A percentile compares a stretch with the other conserved stretches of the same genome.
Conservation (phyloP, 2,888 invertebrate genomes). For the Hyposoter didymator region DNA sequence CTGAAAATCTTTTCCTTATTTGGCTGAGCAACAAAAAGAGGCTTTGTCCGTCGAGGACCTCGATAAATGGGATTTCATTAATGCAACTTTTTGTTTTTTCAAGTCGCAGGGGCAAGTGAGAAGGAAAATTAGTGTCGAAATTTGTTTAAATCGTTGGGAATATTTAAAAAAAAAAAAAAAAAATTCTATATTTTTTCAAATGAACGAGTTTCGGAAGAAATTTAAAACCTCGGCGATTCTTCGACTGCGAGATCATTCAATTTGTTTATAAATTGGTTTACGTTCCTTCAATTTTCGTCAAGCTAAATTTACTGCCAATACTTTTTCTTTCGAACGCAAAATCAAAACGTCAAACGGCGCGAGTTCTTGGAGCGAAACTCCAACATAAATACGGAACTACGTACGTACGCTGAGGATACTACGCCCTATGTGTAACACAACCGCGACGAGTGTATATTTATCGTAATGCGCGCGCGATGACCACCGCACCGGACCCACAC, state of each 20-base stretch:
- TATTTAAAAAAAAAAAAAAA: neutral
- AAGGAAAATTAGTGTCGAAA: neutral
- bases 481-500: slow-evolving; percentile 15
- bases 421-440: neutral
- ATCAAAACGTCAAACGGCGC: slow-evolving; percentile 32
- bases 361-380: slow-evolving; percentile 37
- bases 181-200: neutral
- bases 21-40: neutral
- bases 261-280: neutral
- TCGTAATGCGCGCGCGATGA: slow-evolving; percentile 10
- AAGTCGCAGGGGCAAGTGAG: neutral
- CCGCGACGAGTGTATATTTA: slow-evolving; percentile 7
- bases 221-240: neutral
- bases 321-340: slow-evolving; percentile 19
- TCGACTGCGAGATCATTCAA: neutral
- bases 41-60: too few relatives aligned
- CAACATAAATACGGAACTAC: slow-evolving; percentile 23
- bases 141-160: neutral
- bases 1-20: neutral
- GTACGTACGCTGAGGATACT: slow-evolving; percentile 27
- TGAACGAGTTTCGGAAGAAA: neutral
- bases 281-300: neutral
- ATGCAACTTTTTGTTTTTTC: neutral
- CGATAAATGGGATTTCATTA: neutral
- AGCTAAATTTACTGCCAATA: neutral